phyloP scores from a whole-genome alignment of 2,888 invertebrate species.

The Hermaeophaga mercurialis region DNA sequence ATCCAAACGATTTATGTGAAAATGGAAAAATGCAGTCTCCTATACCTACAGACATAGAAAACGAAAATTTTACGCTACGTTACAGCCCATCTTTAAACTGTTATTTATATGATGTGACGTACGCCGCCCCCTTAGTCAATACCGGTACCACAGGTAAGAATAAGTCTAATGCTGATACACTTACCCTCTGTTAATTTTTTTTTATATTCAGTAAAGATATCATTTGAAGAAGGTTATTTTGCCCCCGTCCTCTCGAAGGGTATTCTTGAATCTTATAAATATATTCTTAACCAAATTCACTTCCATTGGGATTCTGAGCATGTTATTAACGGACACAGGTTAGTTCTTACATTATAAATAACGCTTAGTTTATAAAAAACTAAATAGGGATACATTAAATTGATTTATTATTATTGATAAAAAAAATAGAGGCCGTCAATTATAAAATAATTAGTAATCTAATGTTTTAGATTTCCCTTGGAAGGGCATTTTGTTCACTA shows the following conservation, averaged over 20 bases:
- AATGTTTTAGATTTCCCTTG: conserved; percentile 26
- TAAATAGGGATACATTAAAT: too few species aligned
- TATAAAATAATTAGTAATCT: too few species aligned
- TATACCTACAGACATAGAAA: background rate
- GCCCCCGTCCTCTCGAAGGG: background rate
- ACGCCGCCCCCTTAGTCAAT: background rate
- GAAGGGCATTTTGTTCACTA: conserved; percentile 37
- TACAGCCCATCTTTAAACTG: background rate
- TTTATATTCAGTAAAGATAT: background rate
- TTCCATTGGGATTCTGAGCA: background rate
- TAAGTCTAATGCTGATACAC: too few species aligned
- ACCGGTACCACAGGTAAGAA: background rate
- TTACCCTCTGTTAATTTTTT: too few species aligned
- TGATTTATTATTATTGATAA: too few species aligned
- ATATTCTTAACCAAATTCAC: background rate
- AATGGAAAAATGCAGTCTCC: background rate
- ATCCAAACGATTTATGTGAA: background rate
- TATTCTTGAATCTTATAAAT: background rate
- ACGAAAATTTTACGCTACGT: background rate
- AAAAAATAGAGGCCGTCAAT: too few species aligned
- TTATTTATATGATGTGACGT: background rate
- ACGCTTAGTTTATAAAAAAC: too few species aligned
- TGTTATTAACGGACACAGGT: background rate
- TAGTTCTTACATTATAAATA: too few species aligned
- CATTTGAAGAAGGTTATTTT: background rate